phyloP scores from a whole-genome alignment of 2,113 vertebrate species.

The Ammodramus savannarum region DNA sequence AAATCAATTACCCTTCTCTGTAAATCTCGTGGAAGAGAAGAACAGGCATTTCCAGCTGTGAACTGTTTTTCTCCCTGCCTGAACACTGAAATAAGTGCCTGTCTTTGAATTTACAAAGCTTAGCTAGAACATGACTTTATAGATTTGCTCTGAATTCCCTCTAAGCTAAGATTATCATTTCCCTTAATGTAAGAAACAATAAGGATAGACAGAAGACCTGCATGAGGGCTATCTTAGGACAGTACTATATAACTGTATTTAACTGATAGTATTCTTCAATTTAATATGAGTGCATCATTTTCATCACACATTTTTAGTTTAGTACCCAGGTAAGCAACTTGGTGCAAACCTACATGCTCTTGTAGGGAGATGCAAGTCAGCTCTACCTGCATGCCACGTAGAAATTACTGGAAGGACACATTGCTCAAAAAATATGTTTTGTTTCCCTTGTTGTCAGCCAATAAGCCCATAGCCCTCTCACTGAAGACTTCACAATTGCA shows the following conservation, averaged over 20 bases:
- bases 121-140: background rate
- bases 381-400: accelerated
- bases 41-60: slow-evolving; percentile 50
- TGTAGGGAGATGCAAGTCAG: background rate
- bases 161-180: background rate
- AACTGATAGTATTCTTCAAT: background rate
- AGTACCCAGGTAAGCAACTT: background rate
- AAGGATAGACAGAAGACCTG: background rate
- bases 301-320: background rate
- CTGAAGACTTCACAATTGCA: background rate
- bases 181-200: background rate
- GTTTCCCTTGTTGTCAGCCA: background rate
- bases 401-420: background rate
- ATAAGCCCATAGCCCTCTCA: background rate
- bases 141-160: background rate
- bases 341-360: background rate
- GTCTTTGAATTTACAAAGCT: slow-evolving; percentile 46
- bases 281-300: background rate
- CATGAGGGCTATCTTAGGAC: background rate
- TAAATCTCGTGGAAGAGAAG: background rate
- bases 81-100: slow-evolving; percentile 5
- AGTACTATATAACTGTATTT: background rate
- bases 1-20: slow-evolving; percentile 36
- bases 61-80: slow-evolving; percentile 32
- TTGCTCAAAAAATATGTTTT: background rate